phyloP scores from a whole-genome alignment of 2,113 vertebrate genomes.

The Petrocephalus zakoni region DNA sequence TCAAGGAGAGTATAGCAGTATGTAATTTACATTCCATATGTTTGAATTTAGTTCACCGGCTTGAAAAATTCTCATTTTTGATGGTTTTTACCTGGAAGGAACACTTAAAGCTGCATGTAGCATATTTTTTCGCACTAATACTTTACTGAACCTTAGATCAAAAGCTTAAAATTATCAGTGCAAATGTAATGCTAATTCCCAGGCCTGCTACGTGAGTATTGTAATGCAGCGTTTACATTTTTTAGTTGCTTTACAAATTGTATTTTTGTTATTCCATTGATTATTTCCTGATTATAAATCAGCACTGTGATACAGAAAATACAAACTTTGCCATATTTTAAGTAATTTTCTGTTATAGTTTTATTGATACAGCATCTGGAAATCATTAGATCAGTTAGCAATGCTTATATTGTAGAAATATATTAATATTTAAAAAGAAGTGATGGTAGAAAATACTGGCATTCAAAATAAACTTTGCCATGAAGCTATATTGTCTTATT shows the following conservation, averaged over 20 bases:
- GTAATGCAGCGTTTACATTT: background rate
- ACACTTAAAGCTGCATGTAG: background rate
- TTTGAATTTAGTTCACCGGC: background rate
- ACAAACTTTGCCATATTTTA: background rate
- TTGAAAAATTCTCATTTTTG: background rate
- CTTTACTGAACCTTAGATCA: background rate
- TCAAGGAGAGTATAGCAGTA: background rate
- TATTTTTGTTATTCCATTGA: background rate
- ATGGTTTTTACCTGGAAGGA: background rate
- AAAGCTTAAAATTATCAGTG: background rate
- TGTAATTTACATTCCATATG: background rate
- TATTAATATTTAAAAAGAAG: background rate
- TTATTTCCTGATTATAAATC: background rate
- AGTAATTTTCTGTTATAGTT: background rate
- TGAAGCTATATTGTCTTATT: background rate
- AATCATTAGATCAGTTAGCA: background rate
- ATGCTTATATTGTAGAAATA: background rate
- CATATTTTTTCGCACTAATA: background rate
- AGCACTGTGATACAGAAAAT: background rate
- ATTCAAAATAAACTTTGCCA: background rate
- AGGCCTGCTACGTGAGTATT: background rate
- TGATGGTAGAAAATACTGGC: background rate
- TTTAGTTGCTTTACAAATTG: background rate
- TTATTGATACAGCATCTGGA: background rate
- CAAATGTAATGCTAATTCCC: background rate